Percentiles rank a stretch among this genome's conserved stretches.
phyloP scores from a whole-genome alignment of 2,113 vertebrate species.

The Donacobius atricapilla region DNA sequence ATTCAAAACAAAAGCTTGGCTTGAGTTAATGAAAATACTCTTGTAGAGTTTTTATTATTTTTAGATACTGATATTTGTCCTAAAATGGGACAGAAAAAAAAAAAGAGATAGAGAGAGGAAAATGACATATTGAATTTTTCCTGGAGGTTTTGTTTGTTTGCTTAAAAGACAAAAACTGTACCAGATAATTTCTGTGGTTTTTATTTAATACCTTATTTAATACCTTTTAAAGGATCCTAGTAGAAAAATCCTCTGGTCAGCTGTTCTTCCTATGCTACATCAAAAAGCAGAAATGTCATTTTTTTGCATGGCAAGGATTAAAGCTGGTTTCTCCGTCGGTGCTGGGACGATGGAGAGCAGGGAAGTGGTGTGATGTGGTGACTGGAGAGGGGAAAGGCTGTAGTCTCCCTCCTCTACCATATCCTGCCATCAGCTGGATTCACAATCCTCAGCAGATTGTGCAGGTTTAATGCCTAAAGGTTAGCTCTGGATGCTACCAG shows the following conservation, averaged over 20 bases:
- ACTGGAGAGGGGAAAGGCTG: background rate
- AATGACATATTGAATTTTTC: fast-evolving
- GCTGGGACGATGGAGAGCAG: background rate
- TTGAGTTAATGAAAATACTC: background rate
- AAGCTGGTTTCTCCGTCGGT: background rate
- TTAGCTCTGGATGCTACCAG: background rate
- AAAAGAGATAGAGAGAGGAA: too few species aligned
- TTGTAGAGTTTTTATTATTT: background rate
- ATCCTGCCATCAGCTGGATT: background rate
- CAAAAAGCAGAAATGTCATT: background rate
- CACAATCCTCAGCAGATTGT: background rate
- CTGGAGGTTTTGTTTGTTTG: fast-evolving
- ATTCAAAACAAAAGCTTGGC: background rate
- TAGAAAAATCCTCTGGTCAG: background rate
- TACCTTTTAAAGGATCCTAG: background rate
- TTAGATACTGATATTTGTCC: background rate
- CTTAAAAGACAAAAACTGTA: background rate
- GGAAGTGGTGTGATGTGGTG: fast-evolving
- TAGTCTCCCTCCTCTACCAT: background rate
- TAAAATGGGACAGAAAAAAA: background rate
- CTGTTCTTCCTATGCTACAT: background rate
- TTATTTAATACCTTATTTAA: background rate
- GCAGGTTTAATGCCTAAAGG: background rate
- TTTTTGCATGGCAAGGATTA: background rate
- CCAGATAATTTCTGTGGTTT: background rate